phyloP scores from a whole-genome alignment of 2,113 vertebrate genomes.

The Arizona elegans region DNA sequence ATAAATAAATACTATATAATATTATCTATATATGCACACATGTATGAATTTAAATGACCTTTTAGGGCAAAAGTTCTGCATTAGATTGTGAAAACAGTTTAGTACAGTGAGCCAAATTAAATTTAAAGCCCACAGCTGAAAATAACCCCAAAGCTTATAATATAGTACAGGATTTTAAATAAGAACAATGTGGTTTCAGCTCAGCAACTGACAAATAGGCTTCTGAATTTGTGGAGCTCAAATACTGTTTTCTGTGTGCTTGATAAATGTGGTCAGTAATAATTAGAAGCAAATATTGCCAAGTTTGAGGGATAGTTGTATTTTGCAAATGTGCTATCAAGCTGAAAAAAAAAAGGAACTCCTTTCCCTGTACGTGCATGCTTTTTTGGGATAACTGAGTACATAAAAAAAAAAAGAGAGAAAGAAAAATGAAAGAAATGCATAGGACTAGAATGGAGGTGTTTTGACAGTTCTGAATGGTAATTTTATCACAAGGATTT shows the following conservation, averaged over 20 bases:
- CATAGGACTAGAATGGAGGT: neutral
- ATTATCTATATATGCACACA: neutral
- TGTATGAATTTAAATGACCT: neutral
- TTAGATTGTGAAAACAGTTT: neutral
- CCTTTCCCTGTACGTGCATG: neutral
- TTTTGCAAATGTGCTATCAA: neutral
- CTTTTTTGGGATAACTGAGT: neutral
- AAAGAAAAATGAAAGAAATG: neutral
- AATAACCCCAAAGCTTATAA: neutral
- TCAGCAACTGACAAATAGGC: neutral
- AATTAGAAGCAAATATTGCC: neutral
- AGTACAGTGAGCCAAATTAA: neutral
- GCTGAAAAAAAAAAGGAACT: neutral
- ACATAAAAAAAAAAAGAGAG: neutral
- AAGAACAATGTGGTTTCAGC: neutral
- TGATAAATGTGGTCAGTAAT: neutral
- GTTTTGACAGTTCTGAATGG: slow-evolving; percentile 12
- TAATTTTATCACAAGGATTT: slow-evolving; percentile 11
- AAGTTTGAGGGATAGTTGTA: neutral
- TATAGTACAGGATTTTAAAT: neutral
- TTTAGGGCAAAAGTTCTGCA: neutral
- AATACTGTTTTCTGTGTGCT: neutral
- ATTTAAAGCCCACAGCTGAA: neutral
- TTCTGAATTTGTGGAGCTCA: neutral
- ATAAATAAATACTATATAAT: neutral